phyloP scores from a whole-genome alignment of 2,797 vertebrate genomes.

The Rhabdomys pumilio region DNA sequence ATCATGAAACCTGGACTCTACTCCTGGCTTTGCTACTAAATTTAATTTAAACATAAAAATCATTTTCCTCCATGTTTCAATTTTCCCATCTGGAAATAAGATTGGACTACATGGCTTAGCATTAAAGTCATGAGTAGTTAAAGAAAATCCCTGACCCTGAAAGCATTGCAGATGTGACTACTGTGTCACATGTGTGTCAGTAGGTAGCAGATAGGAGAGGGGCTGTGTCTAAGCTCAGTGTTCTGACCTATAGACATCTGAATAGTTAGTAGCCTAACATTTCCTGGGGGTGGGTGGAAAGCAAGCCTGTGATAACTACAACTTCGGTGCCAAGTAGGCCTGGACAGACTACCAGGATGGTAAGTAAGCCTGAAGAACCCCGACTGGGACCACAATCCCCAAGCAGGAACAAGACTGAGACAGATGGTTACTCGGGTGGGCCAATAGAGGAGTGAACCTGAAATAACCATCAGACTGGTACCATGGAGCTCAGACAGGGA shows the following conservation, averaged over 20 bases:
- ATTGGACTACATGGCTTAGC: not conserved
- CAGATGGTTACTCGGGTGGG: not conserved
- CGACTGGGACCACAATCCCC: not conserved
- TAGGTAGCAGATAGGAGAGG: not conserved
- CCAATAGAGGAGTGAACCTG: not conserved
- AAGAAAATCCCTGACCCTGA: not conserved
- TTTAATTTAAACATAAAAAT: constrained; percentile 42
- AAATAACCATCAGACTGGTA: not conserved
- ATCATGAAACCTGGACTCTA: constrained; percentile 51
- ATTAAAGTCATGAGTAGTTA: constrained; percentile 19
- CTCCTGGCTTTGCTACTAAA: constrained; percentile 38
- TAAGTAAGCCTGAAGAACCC: not conserved
- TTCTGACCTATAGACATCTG: not conserved
- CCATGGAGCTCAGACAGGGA: not conserved
- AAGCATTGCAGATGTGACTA: not conserved
- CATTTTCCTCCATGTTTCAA: not conserved
- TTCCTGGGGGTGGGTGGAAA: not conserved
- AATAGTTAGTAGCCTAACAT: not conserved
- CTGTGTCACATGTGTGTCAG: not conserved
- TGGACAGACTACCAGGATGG: not conserved
- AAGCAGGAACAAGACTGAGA: not conserved
- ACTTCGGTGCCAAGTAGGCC: not conserved
- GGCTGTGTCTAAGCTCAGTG: not conserved
- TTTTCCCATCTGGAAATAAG: constrained; percentile 19
- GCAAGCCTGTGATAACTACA: not conserved